A percentile compares a stretch with the other conserved stretches of the same genome.
Evolutionary conservation across 2,113 vertebrate genomes (phyloP).

Genomic region (Istiophorus platypterus): DNA sequence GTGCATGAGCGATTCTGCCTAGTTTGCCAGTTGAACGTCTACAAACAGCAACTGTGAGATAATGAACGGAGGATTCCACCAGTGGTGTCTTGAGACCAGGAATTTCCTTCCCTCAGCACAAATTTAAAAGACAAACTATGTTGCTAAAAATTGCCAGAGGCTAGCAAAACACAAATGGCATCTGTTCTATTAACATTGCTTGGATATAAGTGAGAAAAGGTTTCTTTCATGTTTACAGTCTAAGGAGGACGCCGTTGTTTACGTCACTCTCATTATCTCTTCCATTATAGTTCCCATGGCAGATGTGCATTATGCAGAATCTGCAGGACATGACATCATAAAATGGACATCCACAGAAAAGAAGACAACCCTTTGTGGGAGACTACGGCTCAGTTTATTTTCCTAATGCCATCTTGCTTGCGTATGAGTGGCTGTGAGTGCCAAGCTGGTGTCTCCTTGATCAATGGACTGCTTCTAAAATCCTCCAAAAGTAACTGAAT

Average conservation of each 20-base stretch:
- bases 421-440: constrained; percentile 58
- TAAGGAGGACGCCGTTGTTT: constrained; percentile 23
- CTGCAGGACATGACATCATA: constrained; percentile 46
- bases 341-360: constrained; percentile 31
- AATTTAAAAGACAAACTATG: constrained; percentile 40
- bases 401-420: constrained; percentile 47
- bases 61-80: constrained; percentile 53
- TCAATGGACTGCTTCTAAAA: constrained; percentile 70
- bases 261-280: constrained; percentile 12
- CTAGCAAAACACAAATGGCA: constrained; percentile 32
- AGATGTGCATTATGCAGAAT: constrained; percentile 27
- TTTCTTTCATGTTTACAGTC: constrained; percentile 21
- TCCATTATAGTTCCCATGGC: constrained; percentile 29
- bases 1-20: constrained; percentile 37
- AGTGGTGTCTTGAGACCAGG: constrained; percentile 49
- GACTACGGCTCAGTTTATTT: constrained; percentile 40
- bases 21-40: constrained; percentile 48
- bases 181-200: constrained; percentile 42
- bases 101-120: constrained; percentile 51
- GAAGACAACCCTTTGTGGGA: constrained; percentile 28
- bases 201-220: constrained; percentile 35
- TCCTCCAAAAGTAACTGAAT: constrained; percentile 73
- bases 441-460: constrained; percentile 62
- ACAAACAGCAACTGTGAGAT: constrained; percentile 59
- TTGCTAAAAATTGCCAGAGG: constrained; percentile 50